phyloP scores from a whole-genome alignment of 2,888 invertebrate species.

The Latrodectus hesperus region DNA sequence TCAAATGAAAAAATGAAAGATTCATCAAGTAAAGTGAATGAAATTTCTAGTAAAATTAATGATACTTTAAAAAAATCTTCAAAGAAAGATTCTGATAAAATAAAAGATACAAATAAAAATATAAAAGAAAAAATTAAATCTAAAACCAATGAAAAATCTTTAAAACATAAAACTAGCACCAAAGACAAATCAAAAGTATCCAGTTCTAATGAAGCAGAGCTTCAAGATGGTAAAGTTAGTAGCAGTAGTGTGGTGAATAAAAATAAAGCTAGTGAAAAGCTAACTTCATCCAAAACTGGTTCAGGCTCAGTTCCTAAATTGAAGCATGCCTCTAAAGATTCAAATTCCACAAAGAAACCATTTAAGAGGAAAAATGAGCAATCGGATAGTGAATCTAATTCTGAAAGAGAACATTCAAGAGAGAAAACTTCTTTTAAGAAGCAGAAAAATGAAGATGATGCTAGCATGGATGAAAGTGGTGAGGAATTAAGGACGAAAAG shows the following conservation, averaged over 20 bases:
- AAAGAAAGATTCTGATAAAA: not conserved
- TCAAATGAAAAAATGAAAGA: not conserved
- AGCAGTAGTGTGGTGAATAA: conserved; percentile 49
- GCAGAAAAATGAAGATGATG: not conserved
- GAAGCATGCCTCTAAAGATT: conserved; percentile 10
- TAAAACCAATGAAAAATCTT: not conserved
- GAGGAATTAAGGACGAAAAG: not conserved
- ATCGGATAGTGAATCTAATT: conserved; percentile 18
- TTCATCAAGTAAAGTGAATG: not conserved
- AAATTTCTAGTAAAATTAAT: too few relatives aligned
- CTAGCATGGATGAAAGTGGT: not conserved
- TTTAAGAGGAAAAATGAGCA: conserved; percentile 21
- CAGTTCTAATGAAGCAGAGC: conserved; percentile 27
- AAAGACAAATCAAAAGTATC: conserved; percentile 12
- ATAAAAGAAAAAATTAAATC: not conserved
- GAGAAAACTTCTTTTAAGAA: not conserved
- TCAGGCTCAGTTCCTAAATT: not conserved
- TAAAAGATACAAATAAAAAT: not conserved
- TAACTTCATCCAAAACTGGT: conserved; percentile 21
- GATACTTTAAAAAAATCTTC: not conserved
- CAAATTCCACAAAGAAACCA: not conserved
- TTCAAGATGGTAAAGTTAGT: conserved; percentile 48
- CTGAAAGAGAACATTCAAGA: not conserved
- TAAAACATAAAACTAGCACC: not conserved
- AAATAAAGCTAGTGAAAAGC: conserved; percentile 4